Percentiles rank a stretch among this genome's conserved stretches.
phyloP scores from a whole-genome alignment of 2,797 vertebrate genomes.

The Holocentrus rufus region DNA sequence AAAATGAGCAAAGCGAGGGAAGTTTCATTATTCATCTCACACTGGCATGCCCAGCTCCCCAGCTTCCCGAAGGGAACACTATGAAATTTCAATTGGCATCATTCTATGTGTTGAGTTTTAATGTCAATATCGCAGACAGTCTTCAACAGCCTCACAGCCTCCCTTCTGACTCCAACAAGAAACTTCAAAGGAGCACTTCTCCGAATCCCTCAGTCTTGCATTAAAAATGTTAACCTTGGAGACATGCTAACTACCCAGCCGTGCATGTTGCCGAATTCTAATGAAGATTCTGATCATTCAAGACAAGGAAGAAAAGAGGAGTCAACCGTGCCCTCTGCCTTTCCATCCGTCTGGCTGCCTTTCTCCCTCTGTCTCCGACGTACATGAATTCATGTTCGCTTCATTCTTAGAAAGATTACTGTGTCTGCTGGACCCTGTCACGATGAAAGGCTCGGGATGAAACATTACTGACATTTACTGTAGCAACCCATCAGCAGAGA shows the following conservation, averaged over 20 bases:
- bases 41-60: constrained; percentile 80
- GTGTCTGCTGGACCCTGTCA: constrained; percentile 33
- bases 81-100: constrained; percentile 88
- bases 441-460: constrained; percentile 10
- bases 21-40: constrained; percentile 86
- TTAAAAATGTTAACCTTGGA: constrained; percentile 88
- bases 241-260: constrained; percentile 81
- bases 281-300: constrained; percentile 77
- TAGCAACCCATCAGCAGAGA: constrained; percentile 26
- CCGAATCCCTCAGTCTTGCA: constrained; percentile 83
- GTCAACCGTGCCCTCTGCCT: constrained; percentile 48
- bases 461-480: constrained; percentile 29
- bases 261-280: constrained; percentile 78
- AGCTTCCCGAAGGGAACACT: constrained; percentile 81
- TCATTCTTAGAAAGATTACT: constrained; percentile 44
- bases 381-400: constrained; percentile 35
- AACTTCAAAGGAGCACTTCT: constrained; percentile 85
- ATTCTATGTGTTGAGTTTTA: constrained; percentile 87
- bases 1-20: constrained; percentile 80
- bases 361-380: constrained; percentile 20
- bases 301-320: constrained; percentile 64
- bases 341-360: constrained; percentile 19
- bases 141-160: constrained; percentile 81
- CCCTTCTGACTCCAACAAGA: constrained; percentile 83
- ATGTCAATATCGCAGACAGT: constrained; percentile 85